Evolutionary conservation across 1,140 invertebrate genomes (phyloP), one percentile per base, ranked within the genome.

Genomic region (Gonioctena quinquepunctata): DNA sequence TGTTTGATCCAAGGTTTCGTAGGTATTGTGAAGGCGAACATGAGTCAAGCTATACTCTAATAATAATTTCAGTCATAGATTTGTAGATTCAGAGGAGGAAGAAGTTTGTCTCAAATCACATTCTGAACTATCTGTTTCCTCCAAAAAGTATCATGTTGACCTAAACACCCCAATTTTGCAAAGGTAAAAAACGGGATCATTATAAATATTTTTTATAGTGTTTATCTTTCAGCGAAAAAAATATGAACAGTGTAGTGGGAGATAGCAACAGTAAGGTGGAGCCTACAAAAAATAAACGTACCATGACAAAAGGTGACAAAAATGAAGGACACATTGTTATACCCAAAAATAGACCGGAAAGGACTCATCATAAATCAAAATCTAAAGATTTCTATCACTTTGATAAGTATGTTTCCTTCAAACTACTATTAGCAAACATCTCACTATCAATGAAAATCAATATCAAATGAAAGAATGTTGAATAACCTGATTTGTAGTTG

Each of bases 211-310:
- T 13, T 4, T 42, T n/a, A 42, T 4, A 42, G 13, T 4, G 21
- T 54, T 54, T 16, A 42, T 13, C 11, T 54, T 54, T 8, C 8
- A 54, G 50, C 50, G 19, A 54, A 18, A 54, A 54, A 54, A 54
- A 13, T 2, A 13, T n/a, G 8, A 54, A 54, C 19, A 22, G n/a
- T 11, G 50, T 16, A 54, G 19, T 7, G n/a, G 50, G 50, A 16
- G 50, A 22, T 8, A 6, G 16, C 11, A 13, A 13, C 0, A n/a
- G 33, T n/a, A 42, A 16, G 23, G 56, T 59, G n/a, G 56, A 59
- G 16, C 56, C 56, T n/a, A 11, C 13, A 19, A 63, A 21, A 63
- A 48, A 63, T 48, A 63, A 63, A 49, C 22, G 18, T 25, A 63
- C 61, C 5, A 48, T 48, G 33, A 63, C 61, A 7, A 49, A 49